These are phyloP conservation scores for Cyprinodon diabolis DNA, from an alignment of 2,797 vertebrate genomes.

Conservation along the genomic window DNA sequence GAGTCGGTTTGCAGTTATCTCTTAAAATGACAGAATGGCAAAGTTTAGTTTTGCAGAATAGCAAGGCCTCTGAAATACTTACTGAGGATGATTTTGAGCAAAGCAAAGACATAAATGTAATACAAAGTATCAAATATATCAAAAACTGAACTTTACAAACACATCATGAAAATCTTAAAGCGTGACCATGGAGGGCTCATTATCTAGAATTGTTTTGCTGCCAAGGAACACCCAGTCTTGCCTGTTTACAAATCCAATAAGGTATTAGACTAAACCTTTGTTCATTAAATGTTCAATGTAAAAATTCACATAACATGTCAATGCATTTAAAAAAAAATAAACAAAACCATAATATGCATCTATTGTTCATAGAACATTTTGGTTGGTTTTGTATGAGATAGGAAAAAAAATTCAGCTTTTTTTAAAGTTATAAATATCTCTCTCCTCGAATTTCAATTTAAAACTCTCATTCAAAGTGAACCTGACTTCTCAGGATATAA, in stretches of 20 bases:
- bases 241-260: background rate
- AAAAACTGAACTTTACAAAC: background rate
- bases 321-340: background rate
- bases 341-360: background rate
- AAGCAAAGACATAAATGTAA: background rate
- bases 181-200: background rate
- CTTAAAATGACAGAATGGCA: background rate
- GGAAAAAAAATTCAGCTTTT: background rate
- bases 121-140: background rate
- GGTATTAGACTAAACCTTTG: background rate
- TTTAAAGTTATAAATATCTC: background rate
- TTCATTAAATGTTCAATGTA: background rate
- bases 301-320: background rate
- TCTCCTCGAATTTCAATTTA: background rate
- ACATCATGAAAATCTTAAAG: background rate
- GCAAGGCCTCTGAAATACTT: no score
- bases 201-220: background rate
- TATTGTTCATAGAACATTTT: background rate
- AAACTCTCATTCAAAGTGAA: background rate
- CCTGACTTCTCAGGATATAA: background rate
- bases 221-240: background rate
- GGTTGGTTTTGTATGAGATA: background rate
- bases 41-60: background rate
- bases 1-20: background rate
- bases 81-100: background rate